Evolutionary conservation across 2,888 invertebrate genomes (phyloP), one percentile per base, ranked within the genome.

Genomic region (Noctua comes): DNA sequence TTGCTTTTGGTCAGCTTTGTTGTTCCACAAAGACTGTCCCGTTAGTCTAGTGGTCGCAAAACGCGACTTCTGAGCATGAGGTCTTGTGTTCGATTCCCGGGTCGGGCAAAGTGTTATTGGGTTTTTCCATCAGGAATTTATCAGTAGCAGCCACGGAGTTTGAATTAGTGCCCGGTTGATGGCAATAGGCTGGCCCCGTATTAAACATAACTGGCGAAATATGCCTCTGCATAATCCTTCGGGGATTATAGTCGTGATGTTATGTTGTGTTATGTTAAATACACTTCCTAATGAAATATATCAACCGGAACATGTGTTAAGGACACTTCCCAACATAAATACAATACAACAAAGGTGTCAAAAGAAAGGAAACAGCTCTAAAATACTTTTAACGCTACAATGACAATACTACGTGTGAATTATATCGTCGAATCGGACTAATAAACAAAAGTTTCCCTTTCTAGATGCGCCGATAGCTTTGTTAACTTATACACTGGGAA

Each of bases 391-490:
- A 73, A 76, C 40, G 72, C 54, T 77, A 86, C 88, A 86, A 80
- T 85, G 74, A 80, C 71, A 78, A 78, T 40, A 81, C 70, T 76
- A 79, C 27, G 82, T 86, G 76, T 84, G 83, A 77, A 77, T 76
- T 87, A 79, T 82, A 88, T 88, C 84, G 73, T 36, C 1, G 62
- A 80, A 89, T 89, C 88, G 82, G 54, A 78, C 70, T 80, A 77
- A 83, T 89, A 89, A 88, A 89, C 88, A 88, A 89, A 76, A 81
- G 88, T 83, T 86, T 85, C 80, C 77, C 84, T 88, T 87, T 89
- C 87, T 84, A 88, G 85, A 87, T 88, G 77, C n/a, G 71, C 66
- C 62, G 88, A 89, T 86, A 87, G 82, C 85, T 87, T 88, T 88
- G 88, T 89, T 88, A 84, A 87, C 79, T 88, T 84, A 85, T 81